Evolutionary conservation across 2,113 vertebrate genomes (phyloP).

Genomic region (Pseudopipra pipra): DNA sequence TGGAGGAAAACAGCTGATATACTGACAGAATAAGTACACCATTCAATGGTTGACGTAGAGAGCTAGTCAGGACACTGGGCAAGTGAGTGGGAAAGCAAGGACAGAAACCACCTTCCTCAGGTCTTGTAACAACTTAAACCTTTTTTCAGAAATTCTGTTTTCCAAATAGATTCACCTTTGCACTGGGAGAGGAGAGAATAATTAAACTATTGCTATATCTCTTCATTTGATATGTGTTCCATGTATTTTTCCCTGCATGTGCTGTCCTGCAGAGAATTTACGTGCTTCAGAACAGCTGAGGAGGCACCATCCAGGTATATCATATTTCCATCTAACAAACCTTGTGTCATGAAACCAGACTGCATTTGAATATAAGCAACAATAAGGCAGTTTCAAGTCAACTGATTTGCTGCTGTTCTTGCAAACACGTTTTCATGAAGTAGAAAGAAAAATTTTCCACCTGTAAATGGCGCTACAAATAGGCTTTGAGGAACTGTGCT

Average conservation of each 20-base stretch:
- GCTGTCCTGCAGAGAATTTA: not conserved
- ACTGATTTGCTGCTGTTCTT: not conserved
- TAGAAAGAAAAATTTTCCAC: not conserved
- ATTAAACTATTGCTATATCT: not conserved
- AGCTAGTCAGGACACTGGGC: not conserved
- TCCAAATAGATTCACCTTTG: not conserved
- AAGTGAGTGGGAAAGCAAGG: not conserved
- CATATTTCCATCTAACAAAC: not conserved
- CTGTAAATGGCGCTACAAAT: not conserved
- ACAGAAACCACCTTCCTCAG: not conserved
- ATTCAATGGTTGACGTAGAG: not conserved
- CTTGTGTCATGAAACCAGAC: not conserved
- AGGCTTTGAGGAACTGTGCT: not conserved
- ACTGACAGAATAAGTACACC: not conserved
- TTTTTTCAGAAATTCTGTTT: not conserved
- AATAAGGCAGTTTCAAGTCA: not conserved
- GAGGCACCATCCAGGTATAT: not conserved
- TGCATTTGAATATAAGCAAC: not conserved
- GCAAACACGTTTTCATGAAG: not conserved
- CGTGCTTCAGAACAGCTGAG: not conserved
- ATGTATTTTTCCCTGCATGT: not conserved
- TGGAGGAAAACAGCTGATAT: not conserved
- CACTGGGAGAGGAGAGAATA: not conserved
- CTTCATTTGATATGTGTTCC: accelerated
- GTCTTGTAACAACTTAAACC: not conserved